A percentile compares a stretch with the other conserved stretches of the same genome.
These are phyloP conservation scores for Struthidea cinerea DNA, from an alignment of 2,113 vertebrate species.

Conservation along the genomic window DNA sequence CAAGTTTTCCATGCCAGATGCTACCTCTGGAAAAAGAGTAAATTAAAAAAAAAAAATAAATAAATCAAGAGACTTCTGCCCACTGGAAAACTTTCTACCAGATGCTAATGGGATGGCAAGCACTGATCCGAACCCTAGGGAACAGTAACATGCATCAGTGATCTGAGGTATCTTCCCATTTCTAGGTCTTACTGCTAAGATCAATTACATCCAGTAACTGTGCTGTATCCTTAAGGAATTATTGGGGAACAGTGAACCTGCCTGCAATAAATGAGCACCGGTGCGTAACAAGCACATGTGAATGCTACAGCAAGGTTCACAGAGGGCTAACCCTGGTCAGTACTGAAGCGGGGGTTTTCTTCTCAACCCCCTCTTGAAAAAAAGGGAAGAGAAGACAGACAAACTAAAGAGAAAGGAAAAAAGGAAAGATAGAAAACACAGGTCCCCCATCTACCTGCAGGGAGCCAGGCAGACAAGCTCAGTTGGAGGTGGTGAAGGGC, in stretches of 20 bases:
- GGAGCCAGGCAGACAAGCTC: conserved; percentile 72
- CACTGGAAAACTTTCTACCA: conserved; percentile 56
- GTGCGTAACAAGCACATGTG: conserved; percentile 73
- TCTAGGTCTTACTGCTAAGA: conserved; percentile 71
- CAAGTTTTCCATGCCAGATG: conserved; percentile 40
- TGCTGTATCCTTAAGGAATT: conserved; percentile 71
- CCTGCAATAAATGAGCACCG: conserved; percentile 77
- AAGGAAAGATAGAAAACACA: conserved; percentile 65
- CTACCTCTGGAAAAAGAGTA: conserved; percentile 25
- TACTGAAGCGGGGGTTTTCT: conserved; percentile 51
- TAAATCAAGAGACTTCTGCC: not conserved
- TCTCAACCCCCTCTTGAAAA: conserved; percentile 49
- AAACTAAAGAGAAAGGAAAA: conserved; percentile 51
- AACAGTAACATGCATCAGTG: conserved; percentile 73
- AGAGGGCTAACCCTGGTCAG: conserved; percentile 64
- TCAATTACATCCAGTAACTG: conserved; percentile 69
- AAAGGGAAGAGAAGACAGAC: conserved; percentile 56
- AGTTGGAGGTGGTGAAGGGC: conserved; percentile 86
- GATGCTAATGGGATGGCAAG: conserved; percentile 67
- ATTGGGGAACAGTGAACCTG: conserved; percentile 61
- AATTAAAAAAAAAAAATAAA: not conserved
- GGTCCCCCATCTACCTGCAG: conserved; percentile 74
- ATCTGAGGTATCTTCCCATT: conserved; percentile 79
- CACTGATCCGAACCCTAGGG: conserved; percentile 66
- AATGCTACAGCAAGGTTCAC: conserved; percentile 73